Base-by-base conservation (phyloP, 2,113 vertebrate species). In the Gymnarchus niloticus region DNA sequence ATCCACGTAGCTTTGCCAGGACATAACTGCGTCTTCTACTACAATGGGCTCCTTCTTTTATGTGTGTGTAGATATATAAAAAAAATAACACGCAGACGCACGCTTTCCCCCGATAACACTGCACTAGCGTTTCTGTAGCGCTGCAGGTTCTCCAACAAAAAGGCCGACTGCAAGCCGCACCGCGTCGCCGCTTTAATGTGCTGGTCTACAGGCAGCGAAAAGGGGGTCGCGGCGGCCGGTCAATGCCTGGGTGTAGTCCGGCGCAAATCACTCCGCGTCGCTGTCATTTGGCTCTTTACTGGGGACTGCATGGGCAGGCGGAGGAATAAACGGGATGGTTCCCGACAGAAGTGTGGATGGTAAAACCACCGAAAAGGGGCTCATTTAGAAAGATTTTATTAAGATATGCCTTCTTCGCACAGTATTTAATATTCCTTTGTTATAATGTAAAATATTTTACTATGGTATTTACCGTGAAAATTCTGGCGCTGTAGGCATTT, bases 1-100 rank as follows among this genome's bases (percentile, higher is more conserved):
- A 87, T 96, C 95, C 93, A 96, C 95, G 94, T 96, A 96, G 95
- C 94, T 93, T 93, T 96, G 94, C 95, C 96, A 96, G 93, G 95
- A 95, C 96, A 96, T 96, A 89, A 91, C 94, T 85, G 83, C 95
- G 92, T 92, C 91, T 90, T 80, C 85, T 87, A 83, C 87, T 89
- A 89, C 86, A 85, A 86, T 86, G 82, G 87, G 87, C n/a, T n/a
- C n/a, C n/a, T n/a, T n/a, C n/a, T n/a, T n/a, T n/a, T n/a, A n/a
- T n/a, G n/a, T n/a, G n/a, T n/a, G n/a, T n/a, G n/a, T n/a, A n/a
- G n/a, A n/a, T 65, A 46, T 89, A 88, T 85, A 87, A 46, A 78
- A 44, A 78, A 59, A 73, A 84, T 46, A 81, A 86, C 80, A 82
- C 87, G 84, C 23, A 37, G 41, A 48, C 57, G 87, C 23, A 7